Conservation (phyloP, 2,888 invertebrate species). For the Cyclophora albipunctata region DNA sequence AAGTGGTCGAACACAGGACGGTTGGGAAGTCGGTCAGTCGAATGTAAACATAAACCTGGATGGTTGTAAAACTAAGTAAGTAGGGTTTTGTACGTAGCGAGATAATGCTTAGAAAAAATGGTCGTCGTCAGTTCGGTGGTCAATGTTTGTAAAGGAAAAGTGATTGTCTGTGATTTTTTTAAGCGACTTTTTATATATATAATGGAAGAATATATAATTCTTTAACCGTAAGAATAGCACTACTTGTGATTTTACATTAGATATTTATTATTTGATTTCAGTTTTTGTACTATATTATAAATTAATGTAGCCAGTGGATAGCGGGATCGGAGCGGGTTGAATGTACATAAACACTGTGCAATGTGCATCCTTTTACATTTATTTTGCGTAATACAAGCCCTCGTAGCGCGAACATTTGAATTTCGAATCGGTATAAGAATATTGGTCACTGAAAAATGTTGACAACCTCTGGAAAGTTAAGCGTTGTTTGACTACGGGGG, state of each 20-base stretch:
- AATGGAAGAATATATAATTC: constrained; percentile 67
- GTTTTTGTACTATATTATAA: constrained; percentile 62
- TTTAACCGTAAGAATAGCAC: constrained; percentile 76
- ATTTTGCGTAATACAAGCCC: constrained; percentile 28
- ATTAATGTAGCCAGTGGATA: constrained; percentile 48
- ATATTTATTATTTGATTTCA: constrained; percentile 63
- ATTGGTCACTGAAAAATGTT: neutral
- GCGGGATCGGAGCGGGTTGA: constrained; percentile 57
- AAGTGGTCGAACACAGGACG: constrained; percentile 37
- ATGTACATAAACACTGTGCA: constrained; percentile 50
- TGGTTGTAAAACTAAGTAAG: constrained; percentile 75
- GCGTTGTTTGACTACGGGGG: constrained; percentile 17
- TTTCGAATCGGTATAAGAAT: neutral
- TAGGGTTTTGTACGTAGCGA: constrained; percentile 72
- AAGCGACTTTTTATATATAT: constrained; percentile 76
- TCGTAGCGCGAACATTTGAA: constrained; percentile 4
- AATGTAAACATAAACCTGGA: constrained; percentile 60
- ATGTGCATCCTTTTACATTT: constrained; percentile 34
- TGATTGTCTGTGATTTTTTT: constrained; percentile 78
- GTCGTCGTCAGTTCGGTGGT: constrained; percentile 64
- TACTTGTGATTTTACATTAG: constrained; percentile 76
- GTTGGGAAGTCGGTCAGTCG: constrained; percentile 35
- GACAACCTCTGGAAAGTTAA: neutral
- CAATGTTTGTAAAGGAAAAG: constrained; percentile 73
- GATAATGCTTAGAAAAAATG: constrained; percentile 69